Evolutionary conservation across 1,140 invertebrate species (phyloP).

Genomic region (Bombus waltoni): DNA sequence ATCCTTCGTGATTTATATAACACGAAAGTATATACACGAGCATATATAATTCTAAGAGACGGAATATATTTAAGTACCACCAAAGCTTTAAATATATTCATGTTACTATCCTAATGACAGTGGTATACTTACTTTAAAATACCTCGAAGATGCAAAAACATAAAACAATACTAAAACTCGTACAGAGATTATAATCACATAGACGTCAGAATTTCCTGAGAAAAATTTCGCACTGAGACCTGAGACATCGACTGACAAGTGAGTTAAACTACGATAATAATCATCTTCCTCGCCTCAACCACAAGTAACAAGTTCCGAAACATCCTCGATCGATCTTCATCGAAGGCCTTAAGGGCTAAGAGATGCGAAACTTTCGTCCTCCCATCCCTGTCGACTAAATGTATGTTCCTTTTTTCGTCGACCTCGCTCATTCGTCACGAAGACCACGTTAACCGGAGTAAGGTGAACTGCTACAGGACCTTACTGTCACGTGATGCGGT

Average conservation of each 20-base stretch:
- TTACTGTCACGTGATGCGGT: conserved; percentile 29
- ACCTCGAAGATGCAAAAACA: too few relatives aligned
- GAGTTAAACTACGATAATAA: not conserved
- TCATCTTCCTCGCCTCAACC: not conserved
- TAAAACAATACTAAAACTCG: too few relatives aligned
- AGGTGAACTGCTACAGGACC: conserved; percentile 23
- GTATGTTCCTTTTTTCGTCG: conserved; percentile 32
- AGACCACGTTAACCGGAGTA: conserved; percentile 30
- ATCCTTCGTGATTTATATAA: too few relatives aligned
- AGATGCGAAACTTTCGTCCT: not conserved
- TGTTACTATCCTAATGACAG: too few relatives aligned
- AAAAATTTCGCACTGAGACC: not conserved
- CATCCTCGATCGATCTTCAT: not conserved
- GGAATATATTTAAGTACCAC: too few relatives aligned
- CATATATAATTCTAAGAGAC: too few relatives aligned
- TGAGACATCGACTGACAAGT: not conserved
- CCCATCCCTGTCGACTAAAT: not conserved
- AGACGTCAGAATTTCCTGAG: not conserved
- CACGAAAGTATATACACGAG: too few relatives aligned
- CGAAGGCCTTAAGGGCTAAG: not conserved
- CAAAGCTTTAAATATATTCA: too few relatives aligned
- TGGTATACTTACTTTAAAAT: too few relatives aligned
- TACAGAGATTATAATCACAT: too few relatives aligned
- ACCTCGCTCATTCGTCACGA: conserved; percentile 54
- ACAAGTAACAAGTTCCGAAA: not conserved